Conservation (phyloP, 2,113 vertebrate species). For the Gorsachius goisagi region DNA sequence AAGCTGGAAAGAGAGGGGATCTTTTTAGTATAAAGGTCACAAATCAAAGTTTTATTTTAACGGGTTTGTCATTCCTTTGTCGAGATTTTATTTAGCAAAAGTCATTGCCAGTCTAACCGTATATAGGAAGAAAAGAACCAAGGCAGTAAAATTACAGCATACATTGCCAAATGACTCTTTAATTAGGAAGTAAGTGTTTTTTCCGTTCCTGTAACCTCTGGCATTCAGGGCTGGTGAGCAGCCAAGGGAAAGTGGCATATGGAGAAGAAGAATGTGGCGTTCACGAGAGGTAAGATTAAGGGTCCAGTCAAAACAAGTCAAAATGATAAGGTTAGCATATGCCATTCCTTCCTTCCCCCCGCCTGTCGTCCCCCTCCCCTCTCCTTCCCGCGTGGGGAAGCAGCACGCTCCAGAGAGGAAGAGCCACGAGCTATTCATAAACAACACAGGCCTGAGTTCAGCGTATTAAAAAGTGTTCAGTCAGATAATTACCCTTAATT, state of each 20-base stretch:
- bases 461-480: constrained; percentile 29
- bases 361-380: neutral
- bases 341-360: neutral
- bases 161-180: neutral
- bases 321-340: neutral
- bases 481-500: constrained; percentile 47
- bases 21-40: neutral
- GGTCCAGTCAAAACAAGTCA: constrained; percentile 11
- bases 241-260: neutral
- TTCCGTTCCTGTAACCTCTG: neutral
- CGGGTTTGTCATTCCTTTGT: neutral
- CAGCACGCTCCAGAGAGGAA: neutral
- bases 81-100: neutral
- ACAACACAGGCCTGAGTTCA: neutral
- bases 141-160: neutral
- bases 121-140: neutral
- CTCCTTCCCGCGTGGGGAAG: neutral
- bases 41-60: neutral
- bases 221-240: neutral
- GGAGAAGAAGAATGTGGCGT: neutral
- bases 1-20: neutral
- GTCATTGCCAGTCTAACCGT: neutral
- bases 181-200: neutral
- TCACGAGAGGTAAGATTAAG: neutral
- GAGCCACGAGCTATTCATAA: neutral